These are phyloP conservation scores for Junonia oenone DNA, from an alignment of 2,888 invertebrate genomes.

Conservation along the genomic window DNA sequence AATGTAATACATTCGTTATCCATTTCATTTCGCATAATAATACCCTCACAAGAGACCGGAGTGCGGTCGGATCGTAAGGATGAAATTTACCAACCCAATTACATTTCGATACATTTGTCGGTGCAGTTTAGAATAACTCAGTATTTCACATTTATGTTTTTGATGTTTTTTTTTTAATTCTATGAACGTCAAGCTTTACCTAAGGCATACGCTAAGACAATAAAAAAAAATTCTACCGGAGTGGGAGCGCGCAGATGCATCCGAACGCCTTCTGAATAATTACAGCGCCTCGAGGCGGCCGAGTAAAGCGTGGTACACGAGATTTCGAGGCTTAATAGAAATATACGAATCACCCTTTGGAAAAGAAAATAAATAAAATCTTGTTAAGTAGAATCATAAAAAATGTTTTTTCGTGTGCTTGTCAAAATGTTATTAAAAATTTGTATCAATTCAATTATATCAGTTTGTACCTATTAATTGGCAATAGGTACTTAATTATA, in stretches of 20 bases:
- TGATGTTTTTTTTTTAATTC: not conserved
- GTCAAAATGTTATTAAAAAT: too few relatives aligned
- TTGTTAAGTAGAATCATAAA: not conserved
- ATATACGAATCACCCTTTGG: not conserved
- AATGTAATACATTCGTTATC: not conserved
- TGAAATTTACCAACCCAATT: too few relatives aligned
- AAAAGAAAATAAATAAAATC: not conserved
- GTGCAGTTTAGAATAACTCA: too few relatives aligned
- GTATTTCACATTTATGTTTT: too few relatives aligned
- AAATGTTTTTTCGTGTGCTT: not conserved
- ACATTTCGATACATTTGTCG: too few relatives aligned
- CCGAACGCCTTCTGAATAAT: conserved; percentile 67
- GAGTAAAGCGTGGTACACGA: conserved; percentile 17
- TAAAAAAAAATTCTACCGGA: conserved; percentile 39
- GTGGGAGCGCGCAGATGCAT: conserved; percentile 63
- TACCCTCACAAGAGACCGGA: not conserved
- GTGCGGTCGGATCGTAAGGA: not conserved
- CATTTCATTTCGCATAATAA: conserved; percentile 10
- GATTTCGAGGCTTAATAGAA: conserved; percentile 6
- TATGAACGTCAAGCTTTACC: conserved; percentile 25
- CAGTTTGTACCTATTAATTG: too few relatives aligned
- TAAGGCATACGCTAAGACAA: conserved; percentile 43
- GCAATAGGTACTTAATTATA: too few relatives aligned
- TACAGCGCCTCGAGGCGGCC: conserved; percentile 43
- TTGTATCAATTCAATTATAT: too few relatives aligned